A percentile compares a stretch with the other conserved stretches of the same genome.
Conservation (phyloP, 2,113 vertebrate genomes). For the Amphiprion percula region DNA sequence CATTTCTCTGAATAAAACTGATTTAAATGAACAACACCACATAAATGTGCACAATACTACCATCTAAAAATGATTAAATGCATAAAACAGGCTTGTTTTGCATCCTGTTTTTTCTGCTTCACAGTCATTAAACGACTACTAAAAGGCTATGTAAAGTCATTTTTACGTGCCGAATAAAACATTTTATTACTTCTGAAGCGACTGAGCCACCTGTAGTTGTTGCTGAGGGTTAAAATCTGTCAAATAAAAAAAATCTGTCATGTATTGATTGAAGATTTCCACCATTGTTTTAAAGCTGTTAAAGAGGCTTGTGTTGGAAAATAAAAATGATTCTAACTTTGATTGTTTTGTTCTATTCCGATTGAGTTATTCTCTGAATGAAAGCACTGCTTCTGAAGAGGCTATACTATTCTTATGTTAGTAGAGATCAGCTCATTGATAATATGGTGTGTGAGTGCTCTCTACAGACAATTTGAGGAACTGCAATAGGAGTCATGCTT, state of each 20-base stretch:
- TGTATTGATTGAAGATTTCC: not conserved
- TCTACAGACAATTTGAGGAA: conserved; percentile 37
- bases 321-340: not conserved
- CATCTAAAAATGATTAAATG: too few relatives aligned
- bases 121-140: not conserved
- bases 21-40: not conserved
- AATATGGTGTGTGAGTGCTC: conserved; percentile 21
- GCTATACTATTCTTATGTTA: not conserved
- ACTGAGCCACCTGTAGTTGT: not conserved
- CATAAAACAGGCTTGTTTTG: too few relatives aligned
- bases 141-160: not conserved
- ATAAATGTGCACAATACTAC: not conserved
- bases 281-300: not conserved
- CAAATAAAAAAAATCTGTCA: not conserved
- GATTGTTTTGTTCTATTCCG: not conserved
- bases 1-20: not conserved
- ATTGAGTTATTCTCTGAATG: not conserved
- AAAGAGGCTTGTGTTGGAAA: not conserved
- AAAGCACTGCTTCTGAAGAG: not conserved
- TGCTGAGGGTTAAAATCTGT: not conserved
- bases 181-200: not conserved
- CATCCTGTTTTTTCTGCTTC: too few relatives aligned
- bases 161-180: not conserved
- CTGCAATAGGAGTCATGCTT: not conserved
- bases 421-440: not conserved